phyloP scores from a whole-genome alignment of 1,140 invertebrate genomes.

The Caenorhabditis brenneri region DNA sequence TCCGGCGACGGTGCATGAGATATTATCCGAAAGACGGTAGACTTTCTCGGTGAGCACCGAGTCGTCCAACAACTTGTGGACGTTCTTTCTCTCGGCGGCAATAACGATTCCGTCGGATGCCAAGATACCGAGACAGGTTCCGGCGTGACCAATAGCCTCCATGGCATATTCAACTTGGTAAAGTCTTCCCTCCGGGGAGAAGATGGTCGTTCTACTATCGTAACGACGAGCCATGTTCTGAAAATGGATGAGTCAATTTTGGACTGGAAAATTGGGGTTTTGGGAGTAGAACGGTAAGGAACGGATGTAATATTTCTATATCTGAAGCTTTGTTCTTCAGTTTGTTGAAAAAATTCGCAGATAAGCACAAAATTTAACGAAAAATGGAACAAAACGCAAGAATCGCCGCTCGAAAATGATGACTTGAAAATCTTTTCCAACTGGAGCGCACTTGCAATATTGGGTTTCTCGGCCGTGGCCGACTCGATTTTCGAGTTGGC shows the following conservation, averaged over 20 bases:
- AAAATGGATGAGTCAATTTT: too few species aligned
- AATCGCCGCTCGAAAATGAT: conserved; percentile 16
- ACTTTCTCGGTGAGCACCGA: conserved; percentile 84
- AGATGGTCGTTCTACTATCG: conserved; percentile 98
- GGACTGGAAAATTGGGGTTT: too few species aligned
- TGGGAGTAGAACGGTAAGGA: too few species aligned
- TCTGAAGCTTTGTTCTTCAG: too few species aligned
- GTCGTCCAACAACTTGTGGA: conserved; percentile 95
- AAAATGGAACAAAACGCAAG: background rate
- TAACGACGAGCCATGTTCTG: conserved; percentile 86
- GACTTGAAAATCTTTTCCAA: background rate
- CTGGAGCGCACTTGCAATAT: background rate
- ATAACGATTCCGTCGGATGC: conserved; percentile 94
- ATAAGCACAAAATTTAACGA: background rate
- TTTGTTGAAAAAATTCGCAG: too few species aligned
- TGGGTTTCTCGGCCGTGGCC: conserved; percentile 6
- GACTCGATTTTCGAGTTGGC: background rate
- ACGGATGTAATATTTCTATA: too few species aligned
- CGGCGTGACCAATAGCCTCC: conserved; percentile 99
- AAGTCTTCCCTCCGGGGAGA: conserved; percentile 95
- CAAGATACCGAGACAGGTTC: conserved; percentile 92
- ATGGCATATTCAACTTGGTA: conserved; percentile 99
- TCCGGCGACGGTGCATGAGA: conserved; percentile 97
- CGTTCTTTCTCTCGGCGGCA: conserved; percentile 93
- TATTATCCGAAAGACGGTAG: conserved; percentile 86